These are phyloP conservation scores for Passer domesticus DNA, from an alignment of 2,113 vertebrate genomes.

Conservation along the genomic window DNA sequence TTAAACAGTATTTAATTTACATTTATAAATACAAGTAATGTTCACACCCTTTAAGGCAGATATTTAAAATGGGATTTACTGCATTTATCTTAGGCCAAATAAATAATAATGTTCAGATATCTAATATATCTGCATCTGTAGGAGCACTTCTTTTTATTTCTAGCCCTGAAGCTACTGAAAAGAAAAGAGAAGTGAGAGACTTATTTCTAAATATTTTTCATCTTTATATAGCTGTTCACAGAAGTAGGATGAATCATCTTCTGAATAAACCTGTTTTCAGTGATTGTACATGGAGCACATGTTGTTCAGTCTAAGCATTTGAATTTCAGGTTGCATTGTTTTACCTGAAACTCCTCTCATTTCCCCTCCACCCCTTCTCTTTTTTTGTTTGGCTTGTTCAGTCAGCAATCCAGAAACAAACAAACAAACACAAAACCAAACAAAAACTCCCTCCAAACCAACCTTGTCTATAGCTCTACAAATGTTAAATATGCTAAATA, in stretches of 20 bases:
- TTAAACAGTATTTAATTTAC: background rate
- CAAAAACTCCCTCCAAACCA: background rate
- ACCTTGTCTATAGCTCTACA: background rate
- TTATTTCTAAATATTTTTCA: background rate
- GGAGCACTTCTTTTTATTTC: background rate
- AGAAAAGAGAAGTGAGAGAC: background rate
- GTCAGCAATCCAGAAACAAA: background rate
- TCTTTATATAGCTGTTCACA: background rate
- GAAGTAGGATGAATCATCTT: background rate
- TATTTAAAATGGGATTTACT: background rate
- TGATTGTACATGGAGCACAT: background rate
- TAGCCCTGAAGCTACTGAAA: background rate
- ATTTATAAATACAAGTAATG: background rate
- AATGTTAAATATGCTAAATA: background rate
- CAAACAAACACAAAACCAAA: background rate
- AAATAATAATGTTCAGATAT: background rate
- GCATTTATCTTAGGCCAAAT: background rate
- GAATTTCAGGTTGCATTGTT: background rate
- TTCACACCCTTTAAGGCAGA: background rate
- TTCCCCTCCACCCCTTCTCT: rapidly evolving
- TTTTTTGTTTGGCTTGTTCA: background rate
- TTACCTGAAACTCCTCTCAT: background rate
- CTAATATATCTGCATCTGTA: background rate
- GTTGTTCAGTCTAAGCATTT: background rate
- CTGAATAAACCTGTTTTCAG: background rate